Percentiles rank a stretch among this genome's conserved stretches.
These are phyloP conservation scores for Chaetodon auriga DNA, from an alignment of 2,113 vertebrate genomes.

Conservation along the genomic window DNA sequence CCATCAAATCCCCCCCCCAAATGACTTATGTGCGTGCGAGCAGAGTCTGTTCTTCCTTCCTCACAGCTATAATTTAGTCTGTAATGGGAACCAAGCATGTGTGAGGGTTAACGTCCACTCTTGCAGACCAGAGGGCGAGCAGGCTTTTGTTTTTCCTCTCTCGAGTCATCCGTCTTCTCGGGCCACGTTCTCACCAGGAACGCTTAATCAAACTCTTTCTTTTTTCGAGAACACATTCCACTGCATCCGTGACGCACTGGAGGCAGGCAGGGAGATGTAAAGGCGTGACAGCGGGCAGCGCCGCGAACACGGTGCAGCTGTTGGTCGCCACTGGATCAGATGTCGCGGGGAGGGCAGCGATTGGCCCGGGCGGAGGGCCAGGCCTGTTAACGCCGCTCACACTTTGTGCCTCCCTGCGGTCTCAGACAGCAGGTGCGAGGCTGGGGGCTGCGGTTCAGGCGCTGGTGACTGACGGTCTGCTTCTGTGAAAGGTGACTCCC, in stretches of 20 bases:
- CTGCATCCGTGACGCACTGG: background rate
- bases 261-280: background rate
- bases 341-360: constrained; percentile 19
- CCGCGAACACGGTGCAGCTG: constrained; percentile 64
- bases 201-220: background rate
- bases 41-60: constrained; percentile 12
- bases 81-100: background rate
- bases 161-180: constrained; percentile 3
- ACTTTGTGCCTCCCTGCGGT: background rate
- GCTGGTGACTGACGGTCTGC: constrained; percentile 12
- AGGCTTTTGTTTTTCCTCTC: background rate
- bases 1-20: background rate
- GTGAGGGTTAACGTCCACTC: background rate
- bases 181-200: background rate
- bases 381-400: constrained; percentile 18
- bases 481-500: constrained; percentile 31
- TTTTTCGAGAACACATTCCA: background rate
- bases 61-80: constrained; percentile 13
- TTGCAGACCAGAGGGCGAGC: background rate
- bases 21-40: constrained; percentile 7
- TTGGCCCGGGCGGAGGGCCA: background rate
- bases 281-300: background rate
- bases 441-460: background rate
- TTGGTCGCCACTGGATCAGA: constrained; percentile 71
- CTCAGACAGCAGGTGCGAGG: constrained; percentile 60